Evolutionary conservation across 23 tunicate species (phyloP).

Genomic region (Oikopleura vanhoeffeni): DNA sequence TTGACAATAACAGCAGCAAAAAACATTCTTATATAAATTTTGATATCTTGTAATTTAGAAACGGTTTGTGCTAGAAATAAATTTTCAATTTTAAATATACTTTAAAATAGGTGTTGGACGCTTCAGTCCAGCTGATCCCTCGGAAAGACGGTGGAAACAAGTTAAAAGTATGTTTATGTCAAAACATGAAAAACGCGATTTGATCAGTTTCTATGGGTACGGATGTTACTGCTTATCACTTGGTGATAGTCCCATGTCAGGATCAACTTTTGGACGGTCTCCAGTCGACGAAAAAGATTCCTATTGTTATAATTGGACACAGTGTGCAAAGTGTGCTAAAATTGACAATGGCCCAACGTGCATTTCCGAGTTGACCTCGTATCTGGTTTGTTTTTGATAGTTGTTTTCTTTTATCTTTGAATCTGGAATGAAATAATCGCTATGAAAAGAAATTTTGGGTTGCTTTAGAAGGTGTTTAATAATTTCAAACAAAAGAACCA

Average conservation of each 20-base stretch:
- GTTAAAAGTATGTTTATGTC: not conserved
- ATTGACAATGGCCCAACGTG: not conserved
- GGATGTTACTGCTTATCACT: not conserved
- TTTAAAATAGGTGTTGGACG: too few relatives aligned
- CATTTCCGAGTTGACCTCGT: not conserved
- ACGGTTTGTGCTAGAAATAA: too few relatives aligned
- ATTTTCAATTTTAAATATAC: too few relatives aligned
- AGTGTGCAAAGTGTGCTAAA: not conserved
- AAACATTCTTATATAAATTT: too few relatives aligned
- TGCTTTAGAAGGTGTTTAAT: too few relatives aligned
- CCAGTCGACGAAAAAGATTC: not conserved
- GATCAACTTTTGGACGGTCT: not conserved
- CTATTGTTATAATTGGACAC: not conserved
- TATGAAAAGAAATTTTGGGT: too few relatives aligned
- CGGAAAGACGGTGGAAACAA: not conserved
- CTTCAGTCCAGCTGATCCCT: not conserved
- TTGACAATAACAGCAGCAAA: too few relatives aligned
- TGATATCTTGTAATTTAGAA: too few relatives aligned
- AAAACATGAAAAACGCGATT: not conserved
- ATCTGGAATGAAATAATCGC: too few relatives aligned
- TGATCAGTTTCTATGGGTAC: not conserved
- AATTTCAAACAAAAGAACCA: too few relatives aligned
- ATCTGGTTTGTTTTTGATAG: too few relatives aligned
- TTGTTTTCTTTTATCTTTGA: too few relatives aligned
- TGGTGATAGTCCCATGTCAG: not conserved